phyloP scores from a whole-genome alignment of 2,113 vertebrate species.

The Paralichthys olivaceus region DNA sequence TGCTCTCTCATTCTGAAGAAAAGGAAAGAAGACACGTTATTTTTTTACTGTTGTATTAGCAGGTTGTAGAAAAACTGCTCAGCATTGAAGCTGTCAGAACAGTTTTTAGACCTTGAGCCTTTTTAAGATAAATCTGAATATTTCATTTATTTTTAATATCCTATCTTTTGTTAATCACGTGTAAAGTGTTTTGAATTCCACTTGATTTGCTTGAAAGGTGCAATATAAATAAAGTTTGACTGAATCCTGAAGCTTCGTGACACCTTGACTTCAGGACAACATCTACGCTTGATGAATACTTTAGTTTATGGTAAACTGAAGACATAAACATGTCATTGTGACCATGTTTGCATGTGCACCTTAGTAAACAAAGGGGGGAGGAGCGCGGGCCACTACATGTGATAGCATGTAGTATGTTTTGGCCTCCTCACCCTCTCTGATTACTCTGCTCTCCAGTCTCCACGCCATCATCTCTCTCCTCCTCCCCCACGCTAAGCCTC shows the following conservation, averaged over 20 bases:
- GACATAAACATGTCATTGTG: background rate
- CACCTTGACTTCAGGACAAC: no score
- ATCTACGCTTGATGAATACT: background rate
- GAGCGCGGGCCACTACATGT: background rate
- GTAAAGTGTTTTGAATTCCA: no score
- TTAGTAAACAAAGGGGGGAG: background rate
- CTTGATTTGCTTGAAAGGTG: no score
- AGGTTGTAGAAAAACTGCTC: no score
- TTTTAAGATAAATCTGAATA: no score
- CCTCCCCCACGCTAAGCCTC: slow-evolving; percentile 54
- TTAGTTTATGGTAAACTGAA: background rate
- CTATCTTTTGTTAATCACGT: no score
- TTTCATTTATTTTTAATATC: no score
- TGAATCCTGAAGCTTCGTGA: no score
- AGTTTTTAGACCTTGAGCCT: no score
- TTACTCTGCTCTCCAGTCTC: slow-evolving; percentile 17
- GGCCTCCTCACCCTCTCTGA: background rate
- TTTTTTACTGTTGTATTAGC: background rate
- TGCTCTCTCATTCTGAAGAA: slow-evolving; percentile 11
- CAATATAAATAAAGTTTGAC: no score
- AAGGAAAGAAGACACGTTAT: slow-evolving; percentile 15
- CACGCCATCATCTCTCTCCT: slow-evolving; percentile 17
- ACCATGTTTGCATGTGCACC: background rate
- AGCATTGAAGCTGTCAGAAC: slow-evolving; percentile 6
- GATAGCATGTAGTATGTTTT: background rate